phyloP scores from a whole-genome alignment of 2,797 vertebrate species.

The Eleutherodactylus coqui region DNA sequence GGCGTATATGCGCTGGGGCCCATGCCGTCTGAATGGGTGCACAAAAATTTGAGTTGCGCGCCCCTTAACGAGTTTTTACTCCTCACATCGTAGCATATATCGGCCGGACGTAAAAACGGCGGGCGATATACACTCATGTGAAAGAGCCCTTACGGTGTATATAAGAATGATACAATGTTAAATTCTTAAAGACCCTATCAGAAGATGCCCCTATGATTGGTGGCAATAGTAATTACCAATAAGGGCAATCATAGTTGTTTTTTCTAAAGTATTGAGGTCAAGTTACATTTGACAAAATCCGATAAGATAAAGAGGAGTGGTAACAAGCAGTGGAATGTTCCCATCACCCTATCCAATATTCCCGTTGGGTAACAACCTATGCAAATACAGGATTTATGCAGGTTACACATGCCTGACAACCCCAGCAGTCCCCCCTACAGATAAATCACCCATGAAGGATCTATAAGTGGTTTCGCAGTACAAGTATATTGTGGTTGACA shows the following conservation, averaged over 20 bases:
- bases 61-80: too few species aligned
- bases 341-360: background rate
- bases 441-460: constrained; percentile 53
- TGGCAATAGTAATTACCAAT: background rate
- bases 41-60: too few species aligned
- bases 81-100: too few species aligned
- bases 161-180: background rate
- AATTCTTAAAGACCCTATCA: background rate
- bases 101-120: too few species aligned
- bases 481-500: constrained; percentile 53
- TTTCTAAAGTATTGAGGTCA: background rate
- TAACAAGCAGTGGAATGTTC: background rate
- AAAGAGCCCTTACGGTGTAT: too few species aligned
- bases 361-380: background rate
- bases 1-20: too few species aligned
- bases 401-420: constrained; percentile 20
- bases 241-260: too few species aligned
- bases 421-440: constrained; percentile 27
- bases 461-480: constrained; percentile 50
- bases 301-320: background rate
- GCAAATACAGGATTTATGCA: constrained; percentile 34
- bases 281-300: background rate
- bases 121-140: too few species aligned
- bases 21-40: too few species aligned
- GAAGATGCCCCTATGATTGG: background rate